Conservation (phyloP, 2,888 invertebrate species). For the Dichetophora obliterata region DNA sequence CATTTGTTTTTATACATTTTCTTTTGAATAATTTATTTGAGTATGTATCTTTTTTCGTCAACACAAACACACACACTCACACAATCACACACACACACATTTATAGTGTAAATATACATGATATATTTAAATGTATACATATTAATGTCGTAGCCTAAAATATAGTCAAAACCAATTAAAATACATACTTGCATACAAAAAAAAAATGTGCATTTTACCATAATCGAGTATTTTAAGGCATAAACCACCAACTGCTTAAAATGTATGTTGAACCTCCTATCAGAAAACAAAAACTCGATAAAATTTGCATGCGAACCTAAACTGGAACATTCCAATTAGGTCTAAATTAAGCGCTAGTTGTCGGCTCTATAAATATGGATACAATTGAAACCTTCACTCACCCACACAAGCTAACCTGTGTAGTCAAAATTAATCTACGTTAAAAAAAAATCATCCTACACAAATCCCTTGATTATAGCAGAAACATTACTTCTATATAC, state of each 20-base stretch:
- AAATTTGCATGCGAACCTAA: too few species aligned
- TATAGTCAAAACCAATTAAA: conserved; percentile 1
- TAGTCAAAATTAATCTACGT: too few species aligned
- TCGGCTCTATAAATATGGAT: too few species aligned
- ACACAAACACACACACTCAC: too few species aligned
- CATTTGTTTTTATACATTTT: not conserved
- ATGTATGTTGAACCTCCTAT: not conserved
- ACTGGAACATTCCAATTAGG: too few species aligned
- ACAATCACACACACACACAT: not conserved
- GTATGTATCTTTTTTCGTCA: not conserved
- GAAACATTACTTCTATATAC: too few species aligned
- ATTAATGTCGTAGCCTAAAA: conserved; percentile 4
- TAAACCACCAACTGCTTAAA: not conserved
- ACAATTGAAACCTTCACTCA: too few species aligned
- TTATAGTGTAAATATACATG: conserved; percentile 7
- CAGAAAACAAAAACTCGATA: not conserved
- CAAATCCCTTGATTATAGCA: too few species aligned
- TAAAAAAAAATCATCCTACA: too few species aligned
- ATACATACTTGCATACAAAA: conserved; percentile 7
- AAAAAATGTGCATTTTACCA: not conserved
- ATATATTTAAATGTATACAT: conserved; percentile 13
- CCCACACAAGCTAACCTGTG: too few species aligned
- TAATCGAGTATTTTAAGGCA: not conserved
- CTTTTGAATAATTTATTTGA: not conserved
- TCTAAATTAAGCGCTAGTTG: too few species aligned